Conservation (phyloP, 2,888 invertebrate genomes). For the Leucophenga maculata region DNA sequence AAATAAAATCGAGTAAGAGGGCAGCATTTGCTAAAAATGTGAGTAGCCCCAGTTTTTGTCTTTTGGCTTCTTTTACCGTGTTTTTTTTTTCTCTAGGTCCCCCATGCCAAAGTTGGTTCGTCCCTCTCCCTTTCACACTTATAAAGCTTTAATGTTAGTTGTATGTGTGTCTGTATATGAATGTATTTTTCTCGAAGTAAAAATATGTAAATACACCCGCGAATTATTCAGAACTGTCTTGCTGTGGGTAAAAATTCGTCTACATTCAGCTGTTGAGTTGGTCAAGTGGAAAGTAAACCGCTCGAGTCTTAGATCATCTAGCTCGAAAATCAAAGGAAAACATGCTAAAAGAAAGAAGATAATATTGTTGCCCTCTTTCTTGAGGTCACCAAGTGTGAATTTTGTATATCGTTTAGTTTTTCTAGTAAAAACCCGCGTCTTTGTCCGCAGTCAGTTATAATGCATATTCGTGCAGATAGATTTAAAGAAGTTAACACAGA, state of each 20-base stretch:
- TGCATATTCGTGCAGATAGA: too few species aligned
- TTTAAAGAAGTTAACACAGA: too few species aligned
- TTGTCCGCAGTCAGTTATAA: too few species aligned
- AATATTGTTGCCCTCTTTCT: neutral
- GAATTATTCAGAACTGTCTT: slow-evolving; percentile 56
- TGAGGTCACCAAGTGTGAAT: slow-evolving; percentile 16
- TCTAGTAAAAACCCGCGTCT: neutral
- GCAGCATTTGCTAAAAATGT: slow-evolving; percentile 21
- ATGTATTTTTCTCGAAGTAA: slow-evolving; percentile 25
- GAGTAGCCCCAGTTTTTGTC: slow-evolving; percentile 21
- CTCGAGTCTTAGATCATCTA: slow-evolving; percentile 1
- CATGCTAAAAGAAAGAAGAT: neutral
- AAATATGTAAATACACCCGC: slow-evolving; percentile 50
- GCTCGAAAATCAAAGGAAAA: too few species aligned
- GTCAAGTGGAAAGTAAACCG: slow-evolving; percentile 65
- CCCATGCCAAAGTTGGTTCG: slow-evolving; percentile 33
- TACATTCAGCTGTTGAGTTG: slow-evolving; percentile 52
- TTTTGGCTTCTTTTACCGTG: slow-evolving; percentile 7
- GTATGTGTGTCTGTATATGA: slow-evolving; percentile 48
- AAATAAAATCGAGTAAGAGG: slow-evolving; percentile 17
- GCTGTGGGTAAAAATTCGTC: neutral
- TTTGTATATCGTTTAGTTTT: neutral
- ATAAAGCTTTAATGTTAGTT: slow-evolving; percentile 12
- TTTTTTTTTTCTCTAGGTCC: slow-evolving; percentile 2
- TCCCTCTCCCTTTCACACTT: slow-evolving; percentile 55